Conservation (phyloP, 2,888 invertebrate species). For the Allophyes oxyacanthae region DNA sequence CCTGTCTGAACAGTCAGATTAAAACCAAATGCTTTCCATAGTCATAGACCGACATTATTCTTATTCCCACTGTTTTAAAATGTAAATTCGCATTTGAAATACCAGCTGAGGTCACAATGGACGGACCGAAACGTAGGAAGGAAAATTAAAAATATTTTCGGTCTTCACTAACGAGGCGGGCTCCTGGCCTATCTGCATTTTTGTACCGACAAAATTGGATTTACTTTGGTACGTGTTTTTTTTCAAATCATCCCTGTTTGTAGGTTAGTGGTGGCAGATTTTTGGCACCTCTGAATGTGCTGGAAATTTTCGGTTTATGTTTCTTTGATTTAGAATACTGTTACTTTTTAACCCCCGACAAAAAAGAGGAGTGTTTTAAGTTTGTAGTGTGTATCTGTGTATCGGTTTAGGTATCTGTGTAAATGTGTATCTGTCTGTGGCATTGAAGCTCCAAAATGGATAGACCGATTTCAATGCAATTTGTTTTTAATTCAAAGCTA, state of each 20-base stretch:
- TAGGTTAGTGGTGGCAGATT: conserved; percentile 34
- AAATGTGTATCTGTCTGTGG: too few species aligned
- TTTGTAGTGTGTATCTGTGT: too few species aligned
- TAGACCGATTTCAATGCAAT: too few species aligned
- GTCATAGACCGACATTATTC: conserved; percentile 25
- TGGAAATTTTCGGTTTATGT: conserved; percentile 5
- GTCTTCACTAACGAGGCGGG: conserved; percentile 62
- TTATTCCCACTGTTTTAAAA: conserved; percentile 48
- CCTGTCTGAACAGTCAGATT: background rate
- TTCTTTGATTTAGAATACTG: conserved; percentile 22
- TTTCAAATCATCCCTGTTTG: conserved; percentile 52
- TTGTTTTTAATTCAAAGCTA: too few species aligned
- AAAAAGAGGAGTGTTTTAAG: too few species aligned
- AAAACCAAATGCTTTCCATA: conserved; percentile 27
- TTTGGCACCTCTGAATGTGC: conserved; percentile 29
- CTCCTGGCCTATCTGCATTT: conserved; percentile 63
- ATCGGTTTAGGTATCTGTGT: too few species aligned
- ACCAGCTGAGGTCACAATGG: conserved; percentile 67
- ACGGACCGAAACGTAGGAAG: conserved; percentile 71
- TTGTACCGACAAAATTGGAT: conserved; percentile 64
- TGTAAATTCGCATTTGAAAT: conserved; percentile 56
- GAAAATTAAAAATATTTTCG: conserved; percentile 78
- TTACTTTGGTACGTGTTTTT: conserved; percentile 58
- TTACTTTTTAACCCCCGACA: background rate
- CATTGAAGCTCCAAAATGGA: too few species aligned